These are phyloP conservation scores for Mus spretus DNA, from an alignment of 2,797 vertebrate genomes.

Conservation along the genomic window DNA sequence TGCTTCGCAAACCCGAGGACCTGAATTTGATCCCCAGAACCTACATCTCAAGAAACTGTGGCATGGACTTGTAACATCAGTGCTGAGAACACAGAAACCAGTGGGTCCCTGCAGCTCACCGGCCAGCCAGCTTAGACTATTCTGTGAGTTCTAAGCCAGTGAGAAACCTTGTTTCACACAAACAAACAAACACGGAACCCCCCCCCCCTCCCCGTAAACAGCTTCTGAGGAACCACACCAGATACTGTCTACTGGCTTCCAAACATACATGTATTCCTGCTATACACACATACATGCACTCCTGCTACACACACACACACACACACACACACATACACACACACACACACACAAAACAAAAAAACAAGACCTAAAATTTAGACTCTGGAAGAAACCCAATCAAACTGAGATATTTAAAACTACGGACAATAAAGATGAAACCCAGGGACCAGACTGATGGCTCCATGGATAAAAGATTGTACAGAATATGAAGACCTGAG, in stretches of 20 bases:
- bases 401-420: constrained; percentile 33
- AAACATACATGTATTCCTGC: not conserved
- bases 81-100: not conserved
- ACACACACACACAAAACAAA: not conserved
- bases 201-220: not conserved
- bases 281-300: not conserved
- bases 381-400: constrained; percentile 20
- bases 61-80: not conserved
- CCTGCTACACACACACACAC: too few relatives aligned
- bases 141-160: not conserved
- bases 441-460: not conserved
- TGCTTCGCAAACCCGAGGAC: not conserved
- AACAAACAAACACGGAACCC: not conserved
- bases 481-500: not conserved
- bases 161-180: not conserved
- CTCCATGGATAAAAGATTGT: not conserved
- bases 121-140: not conserved
- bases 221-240: not conserved
- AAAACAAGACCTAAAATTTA: not conserved
- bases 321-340: not conserved
- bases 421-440: not conserved
- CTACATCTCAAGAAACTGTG: not conserved
- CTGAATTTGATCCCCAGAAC: not conserved
- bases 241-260: not conserved
- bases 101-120: not conserved